These are phyloP conservation scores for Sinopyrophorus schimmeli DNA, from an alignment of 2,888 invertebrate genomes.

Conservation along the genomic window DNA sequence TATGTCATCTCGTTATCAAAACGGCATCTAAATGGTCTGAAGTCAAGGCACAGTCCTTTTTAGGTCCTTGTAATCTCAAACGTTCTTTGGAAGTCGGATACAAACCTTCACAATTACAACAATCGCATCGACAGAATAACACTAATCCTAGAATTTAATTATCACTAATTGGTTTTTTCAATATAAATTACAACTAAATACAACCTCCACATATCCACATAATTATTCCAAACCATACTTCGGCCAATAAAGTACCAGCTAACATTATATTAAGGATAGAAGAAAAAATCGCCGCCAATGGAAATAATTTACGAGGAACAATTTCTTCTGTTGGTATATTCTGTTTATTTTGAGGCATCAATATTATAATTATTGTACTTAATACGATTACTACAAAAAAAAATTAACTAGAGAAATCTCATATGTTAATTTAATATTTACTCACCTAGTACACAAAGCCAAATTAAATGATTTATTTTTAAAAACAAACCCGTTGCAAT, in stretches of 20 bases:
- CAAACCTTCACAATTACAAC: constrained; percentile 50
- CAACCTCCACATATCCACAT: constrained; percentile 65
- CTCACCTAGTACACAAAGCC: constrained; percentile 45
- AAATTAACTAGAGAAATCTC: neutral
- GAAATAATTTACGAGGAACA: constrained; percentile 46
- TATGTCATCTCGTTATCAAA: constrained; percentile 63
- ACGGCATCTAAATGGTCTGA: constrained; percentile 61
- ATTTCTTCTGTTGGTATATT: constrained; percentile 41
- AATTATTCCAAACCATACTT: constrained; percentile 65
- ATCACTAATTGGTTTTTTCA: too few relatives aligned
- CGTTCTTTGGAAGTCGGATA: constrained; percentile 34
- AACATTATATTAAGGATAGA: constrained; percentile 57
- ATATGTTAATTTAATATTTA: too few relatives aligned
- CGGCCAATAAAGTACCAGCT: constrained; percentile 60
- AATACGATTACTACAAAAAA: constrained; percentile 58
- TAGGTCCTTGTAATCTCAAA: constrained; percentile 58
- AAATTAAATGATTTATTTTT: constrained; percentile 40
- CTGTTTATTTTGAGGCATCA: constrained; percentile 59
- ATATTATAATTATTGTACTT: constrained; percentile 58
- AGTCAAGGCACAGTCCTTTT: constrained; percentile 38
- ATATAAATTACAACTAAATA: constrained; percentile 50
- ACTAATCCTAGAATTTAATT: constrained; percentile 48
- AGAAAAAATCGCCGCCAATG: constrained; percentile 56
- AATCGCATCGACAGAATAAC: constrained; percentile 52
- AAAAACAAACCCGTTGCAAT: constrained; percentile 43